A percentile compares a stretch with the other conserved stretches of the same genome.
Conservation (phyloP, 2,113 vertebrate genomes). For the Hippoglossus stenolepis region DNA sequence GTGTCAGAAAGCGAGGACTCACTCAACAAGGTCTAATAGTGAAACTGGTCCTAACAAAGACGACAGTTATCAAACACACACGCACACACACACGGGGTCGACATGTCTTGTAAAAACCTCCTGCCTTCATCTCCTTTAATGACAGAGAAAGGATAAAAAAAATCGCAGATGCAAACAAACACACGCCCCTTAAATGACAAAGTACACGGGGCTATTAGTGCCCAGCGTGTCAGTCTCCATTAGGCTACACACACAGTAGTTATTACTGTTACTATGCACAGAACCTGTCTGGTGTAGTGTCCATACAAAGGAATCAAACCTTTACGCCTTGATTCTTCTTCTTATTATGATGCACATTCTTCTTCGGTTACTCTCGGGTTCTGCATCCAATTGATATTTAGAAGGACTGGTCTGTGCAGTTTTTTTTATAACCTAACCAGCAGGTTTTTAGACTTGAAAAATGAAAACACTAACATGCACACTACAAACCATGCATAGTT, state of each 20-base stretch:
- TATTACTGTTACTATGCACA: conserved; percentile 1
- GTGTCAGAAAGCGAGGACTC: background rate
- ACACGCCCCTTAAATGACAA: conserved; percentile 32
- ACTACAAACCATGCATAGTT: background rate
- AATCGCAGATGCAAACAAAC: conserved; percentile 12
- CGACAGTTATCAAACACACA: too few species aligned
- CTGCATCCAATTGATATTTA: conserved; percentile 63
- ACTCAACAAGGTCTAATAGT: background rate
- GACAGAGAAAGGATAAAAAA: conserved; percentile 36
- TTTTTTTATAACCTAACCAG: background rate
- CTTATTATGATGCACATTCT: too few species aligned
- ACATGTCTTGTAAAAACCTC: conserved; percentile 16
- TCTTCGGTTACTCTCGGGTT: background rate
- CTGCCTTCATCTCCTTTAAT: conserved; percentile 58
- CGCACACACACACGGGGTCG: background rate
- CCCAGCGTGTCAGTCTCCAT: background rate
- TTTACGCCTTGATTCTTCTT: conserved; percentile 9
- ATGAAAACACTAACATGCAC: background rate
- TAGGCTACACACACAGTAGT: conserved; percentile 3
- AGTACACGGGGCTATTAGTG: conserved; percentile 7
- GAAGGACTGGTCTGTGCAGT: conserved; percentile 30
- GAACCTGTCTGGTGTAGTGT: background rate
- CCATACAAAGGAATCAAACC: background rate
- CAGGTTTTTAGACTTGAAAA: conserved; percentile 2
- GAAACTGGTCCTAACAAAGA: background rate